Conservation (phyloP, 1,140 invertebrate genomes). For the Ceratina japonica region DNA sequence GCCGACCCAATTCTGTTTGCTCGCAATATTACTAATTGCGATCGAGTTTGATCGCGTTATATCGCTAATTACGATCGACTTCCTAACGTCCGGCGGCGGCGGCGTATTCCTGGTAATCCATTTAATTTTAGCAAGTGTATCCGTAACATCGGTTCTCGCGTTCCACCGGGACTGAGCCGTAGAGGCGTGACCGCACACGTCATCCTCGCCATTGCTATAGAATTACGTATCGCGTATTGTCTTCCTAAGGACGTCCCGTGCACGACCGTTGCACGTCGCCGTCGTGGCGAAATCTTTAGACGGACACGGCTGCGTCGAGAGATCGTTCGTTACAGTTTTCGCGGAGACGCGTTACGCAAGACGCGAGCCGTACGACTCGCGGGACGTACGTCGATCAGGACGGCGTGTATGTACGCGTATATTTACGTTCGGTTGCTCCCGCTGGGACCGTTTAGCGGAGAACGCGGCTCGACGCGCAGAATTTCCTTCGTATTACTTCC, state of each 20-base stretch:
- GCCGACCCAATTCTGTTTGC: background rate
- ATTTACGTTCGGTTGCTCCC: background rate
- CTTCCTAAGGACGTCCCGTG: background rate
- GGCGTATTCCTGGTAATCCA: background rate
- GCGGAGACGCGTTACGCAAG: too few relatives aligned
- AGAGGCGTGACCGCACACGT: conserved; percentile 11
- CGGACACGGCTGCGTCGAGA: too few relatives aligned
- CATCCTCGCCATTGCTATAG: conserved; percentile 10
- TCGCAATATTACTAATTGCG: background rate
- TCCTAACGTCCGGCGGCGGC: background rate
- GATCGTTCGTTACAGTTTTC: too few relatives aligned
- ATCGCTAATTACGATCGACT: conserved; percentile 4
- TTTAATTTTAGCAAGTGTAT: conserved; percentile 19
- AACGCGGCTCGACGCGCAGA: background rate
- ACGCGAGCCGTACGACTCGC: background rate
- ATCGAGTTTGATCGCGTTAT: background rate
- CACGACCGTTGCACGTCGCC: too few relatives aligned
- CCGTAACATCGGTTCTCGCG: background rate
- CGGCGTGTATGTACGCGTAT: background rate
- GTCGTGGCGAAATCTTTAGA: too few relatives aligned
- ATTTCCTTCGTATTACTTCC: conserved; percentile 6
- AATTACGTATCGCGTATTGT: conserved; percentile 12
- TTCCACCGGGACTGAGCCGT: background rate
- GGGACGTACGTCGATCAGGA: background rate
- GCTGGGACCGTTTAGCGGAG: background rate